A percentile compares a stretch with the other conserved stretches of the same genome.
Conservation (phyloP, 2,797 vertebrate genomes). For the Enteromius anoplus region DNA sequence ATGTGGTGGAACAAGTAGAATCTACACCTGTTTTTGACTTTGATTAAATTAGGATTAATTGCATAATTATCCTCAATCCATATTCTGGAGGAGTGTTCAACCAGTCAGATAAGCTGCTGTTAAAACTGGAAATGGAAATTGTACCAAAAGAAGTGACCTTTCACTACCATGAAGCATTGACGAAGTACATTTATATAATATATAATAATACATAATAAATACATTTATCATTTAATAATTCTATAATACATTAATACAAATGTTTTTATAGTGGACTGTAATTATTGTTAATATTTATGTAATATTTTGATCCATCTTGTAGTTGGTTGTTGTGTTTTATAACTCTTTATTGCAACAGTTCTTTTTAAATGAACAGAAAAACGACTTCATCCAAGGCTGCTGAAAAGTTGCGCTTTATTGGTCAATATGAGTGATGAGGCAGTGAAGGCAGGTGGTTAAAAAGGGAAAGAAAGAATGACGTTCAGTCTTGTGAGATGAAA, state of each 20-base stretch:
- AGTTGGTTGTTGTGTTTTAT: background rate
- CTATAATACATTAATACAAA: background rate
- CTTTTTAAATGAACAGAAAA: background rate
- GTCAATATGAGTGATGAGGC: conserved; percentile 18
- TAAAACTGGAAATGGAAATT: background rate
- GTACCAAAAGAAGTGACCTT: background rate
- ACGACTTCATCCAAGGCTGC: background rate
- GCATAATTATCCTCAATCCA: background rate
- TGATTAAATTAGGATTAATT: background rate
- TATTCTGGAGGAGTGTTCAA: background rate
- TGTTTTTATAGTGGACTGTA: background rate
- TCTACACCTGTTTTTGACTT: background rate
- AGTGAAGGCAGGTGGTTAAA: conserved; percentile 31
- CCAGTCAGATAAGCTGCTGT: conserved; percentile 4
- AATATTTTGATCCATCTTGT: too few species aligned
- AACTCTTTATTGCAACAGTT: background rate
- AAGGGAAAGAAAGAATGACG: conserved; percentile 41
- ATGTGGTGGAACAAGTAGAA: background rate
- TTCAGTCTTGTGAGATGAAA: conserved; percentile 43
- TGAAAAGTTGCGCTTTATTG: conserved; percentile 13
- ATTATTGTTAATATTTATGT: background rate
- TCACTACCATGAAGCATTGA: background rate
- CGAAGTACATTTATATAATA: background rate
- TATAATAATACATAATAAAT: too few species aligned
- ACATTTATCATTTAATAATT: background rate